These are phyloP conservation scores for Linepithema humile DNA, from an alignment of 1,140 invertebrate species.

Conservation along the genomic window DNA sequence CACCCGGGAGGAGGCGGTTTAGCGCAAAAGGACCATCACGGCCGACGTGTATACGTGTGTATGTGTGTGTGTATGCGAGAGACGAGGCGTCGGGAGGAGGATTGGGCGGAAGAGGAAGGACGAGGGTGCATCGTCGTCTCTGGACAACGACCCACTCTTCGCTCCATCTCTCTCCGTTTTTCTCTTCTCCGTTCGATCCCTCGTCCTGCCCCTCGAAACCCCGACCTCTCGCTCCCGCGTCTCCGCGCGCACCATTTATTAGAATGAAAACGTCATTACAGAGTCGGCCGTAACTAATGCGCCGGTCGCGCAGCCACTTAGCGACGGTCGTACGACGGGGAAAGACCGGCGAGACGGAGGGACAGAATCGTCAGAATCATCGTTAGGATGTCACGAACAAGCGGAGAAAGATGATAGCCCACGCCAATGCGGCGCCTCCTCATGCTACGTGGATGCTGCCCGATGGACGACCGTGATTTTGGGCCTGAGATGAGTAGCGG, in stretches of 20 bases:
- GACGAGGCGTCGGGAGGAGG: background rate
- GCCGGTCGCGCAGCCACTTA: conserved; percentile 71
- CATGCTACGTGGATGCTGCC: background rate
- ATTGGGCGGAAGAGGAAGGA: conserved; percentile 22
- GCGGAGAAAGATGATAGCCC: background rate
- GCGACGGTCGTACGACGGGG: conserved; percentile 61
- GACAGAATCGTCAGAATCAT: background rate
- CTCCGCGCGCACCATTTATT: conserved; percentile 69
- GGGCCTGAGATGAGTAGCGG: background rate
- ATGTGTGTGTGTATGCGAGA: background rate
- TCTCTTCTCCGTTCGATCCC: conserved; percentile 25
- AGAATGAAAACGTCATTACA: conserved; percentile 78
- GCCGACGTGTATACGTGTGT: background rate
- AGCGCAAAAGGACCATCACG: conserved; percentile 39
- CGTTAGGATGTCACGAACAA: background rate
- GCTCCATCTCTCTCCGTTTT: conserved; percentile 45
- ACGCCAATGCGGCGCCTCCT: conserved; percentile 64
- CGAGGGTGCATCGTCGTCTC: conserved; percentile 44
- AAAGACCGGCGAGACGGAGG: background rate
- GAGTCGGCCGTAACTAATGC: conserved; percentile 71
- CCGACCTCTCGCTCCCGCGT: conserved; percentile 38
- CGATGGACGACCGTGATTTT: conserved; percentile 47
- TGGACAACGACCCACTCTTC: conserved; percentile 56
- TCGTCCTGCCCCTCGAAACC: conserved; percentile 2
- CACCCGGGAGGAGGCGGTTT: conserved; percentile 40